Conservation (phyloP, 1,140 invertebrate species). For the Panulirus ornatus region DNA sequence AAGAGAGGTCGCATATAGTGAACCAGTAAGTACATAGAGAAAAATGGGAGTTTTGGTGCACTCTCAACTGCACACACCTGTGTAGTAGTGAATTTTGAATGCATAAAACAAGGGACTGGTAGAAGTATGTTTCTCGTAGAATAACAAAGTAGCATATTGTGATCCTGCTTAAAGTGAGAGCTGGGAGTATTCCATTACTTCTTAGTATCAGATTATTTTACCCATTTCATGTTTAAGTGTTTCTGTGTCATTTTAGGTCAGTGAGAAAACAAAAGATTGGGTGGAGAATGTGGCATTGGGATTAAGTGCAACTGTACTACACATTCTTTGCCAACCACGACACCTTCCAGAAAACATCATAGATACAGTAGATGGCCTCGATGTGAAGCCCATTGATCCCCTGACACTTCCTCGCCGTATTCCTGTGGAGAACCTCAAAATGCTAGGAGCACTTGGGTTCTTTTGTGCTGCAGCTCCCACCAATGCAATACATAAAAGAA, state of each 20-base stretch:
- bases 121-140: no score
- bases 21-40: no score
- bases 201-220: no score
- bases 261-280: slow-evolving; percentile 41
- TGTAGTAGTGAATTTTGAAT: no score
- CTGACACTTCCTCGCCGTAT: slow-evolving; percentile 34
- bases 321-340: slow-evolving; percentile 64
- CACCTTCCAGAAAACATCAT: background rate
- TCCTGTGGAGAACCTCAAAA: slow-evolving; percentile 56
- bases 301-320: slow-evolving; percentile 53
- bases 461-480: slow-evolving; percentile 64
- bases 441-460: slow-evolving; percentile 59
- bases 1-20: no score
- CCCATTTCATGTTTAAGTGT: background rate
- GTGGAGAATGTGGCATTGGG: slow-evolving; percentile 61
- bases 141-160: no score
- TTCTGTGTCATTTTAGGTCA: slow-evolving; percentile 23
- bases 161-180: no score
- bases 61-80: no score
- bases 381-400: slow-evolving; percentile 5
- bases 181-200: no score
- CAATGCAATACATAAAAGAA: slow-evolving; percentile 5
- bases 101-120: no score
- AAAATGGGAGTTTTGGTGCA: no score
- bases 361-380: slow-evolving; percentile 24